These are phyloP conservation scores for Melieria crassipennis DNA, from an alignment of 2,888 invertebrate genomes.

Conservation along the genomic window DNA sequence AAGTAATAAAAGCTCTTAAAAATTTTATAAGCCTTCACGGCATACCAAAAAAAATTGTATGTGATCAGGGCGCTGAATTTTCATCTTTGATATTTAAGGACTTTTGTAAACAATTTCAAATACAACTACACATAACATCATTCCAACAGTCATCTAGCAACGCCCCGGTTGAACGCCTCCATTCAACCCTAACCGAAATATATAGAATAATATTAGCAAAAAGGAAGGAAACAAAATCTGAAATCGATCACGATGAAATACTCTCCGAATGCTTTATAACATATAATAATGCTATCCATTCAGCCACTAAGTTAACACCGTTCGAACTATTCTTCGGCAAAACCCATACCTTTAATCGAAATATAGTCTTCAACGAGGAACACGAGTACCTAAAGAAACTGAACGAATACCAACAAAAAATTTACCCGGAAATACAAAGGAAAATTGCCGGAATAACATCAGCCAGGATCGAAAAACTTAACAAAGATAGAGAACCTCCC, in stretches of 20 bases:
- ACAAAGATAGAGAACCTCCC: neutral
- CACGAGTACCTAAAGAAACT: conserved; percentile 29
- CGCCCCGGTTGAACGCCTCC: neutral
- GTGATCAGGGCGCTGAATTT: neutral
- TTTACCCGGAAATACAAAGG: conserved; percentile 15
- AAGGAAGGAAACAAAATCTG: neutral
- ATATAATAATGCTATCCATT: conserved; percentile 35
- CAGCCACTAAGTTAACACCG: conserved; percentile 34
- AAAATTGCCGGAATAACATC: conserved; percentile 18
- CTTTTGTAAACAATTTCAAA: neutral
- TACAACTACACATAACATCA: neutral
- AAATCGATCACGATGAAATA: conserved; percentile 22
- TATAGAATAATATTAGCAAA: neutral
- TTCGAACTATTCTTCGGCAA: conserved; percentile 29
- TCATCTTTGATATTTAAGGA: neutral
- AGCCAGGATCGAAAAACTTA: conserved; percentile 5
- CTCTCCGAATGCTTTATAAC: conserved; percentile 28
- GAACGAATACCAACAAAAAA: conserved; percentile 19
- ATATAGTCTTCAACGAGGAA: conserved; percentile 16
- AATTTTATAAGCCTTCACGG: neutral
- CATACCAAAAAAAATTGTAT: neutral
- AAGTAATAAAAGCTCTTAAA: neutral
- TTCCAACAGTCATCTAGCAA: conserved; percentile 3
- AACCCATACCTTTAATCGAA: conserved; percentile 26
- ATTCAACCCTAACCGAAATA: too few species aligned